Evolutionary conservation across 2,113 vertebrate species (phyloP).

Genomic region (Forbesichthys papilliferus): DNA sequence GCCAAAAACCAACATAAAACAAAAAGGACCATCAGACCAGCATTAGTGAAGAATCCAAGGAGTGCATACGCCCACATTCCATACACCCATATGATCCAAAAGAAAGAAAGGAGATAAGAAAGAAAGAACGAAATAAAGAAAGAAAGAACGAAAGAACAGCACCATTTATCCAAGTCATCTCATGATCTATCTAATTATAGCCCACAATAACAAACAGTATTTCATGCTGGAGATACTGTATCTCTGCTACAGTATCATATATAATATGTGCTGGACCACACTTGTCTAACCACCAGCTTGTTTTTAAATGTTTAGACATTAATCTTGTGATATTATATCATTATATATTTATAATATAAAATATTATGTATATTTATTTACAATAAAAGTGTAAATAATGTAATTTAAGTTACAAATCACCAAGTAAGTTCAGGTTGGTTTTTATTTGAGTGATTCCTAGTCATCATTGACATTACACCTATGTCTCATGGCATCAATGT

Average conservation of each 20-base stretch:
- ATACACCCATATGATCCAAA: conserved; percentile 77
- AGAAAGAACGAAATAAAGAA: neutral
- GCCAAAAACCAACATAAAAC: conserved; percentile 64
- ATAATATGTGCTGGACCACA: no score
- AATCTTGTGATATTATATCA: neutral
- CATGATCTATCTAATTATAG: no score
- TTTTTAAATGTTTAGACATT: neutral
- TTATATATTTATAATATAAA: no score
- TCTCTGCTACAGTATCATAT: no score
- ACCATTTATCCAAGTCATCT: neutral
- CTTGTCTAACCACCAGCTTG: neutral
- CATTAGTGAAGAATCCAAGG: conserved; percentile 62
- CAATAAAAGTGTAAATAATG: neutral
- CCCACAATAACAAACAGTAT: no score
- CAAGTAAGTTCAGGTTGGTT: no score
- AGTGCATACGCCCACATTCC: conserved; percentile 78
- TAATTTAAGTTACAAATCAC: neutral
- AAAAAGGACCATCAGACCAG: conserved; percentile 68
- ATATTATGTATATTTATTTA: neutral
- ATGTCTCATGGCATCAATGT: neutral
- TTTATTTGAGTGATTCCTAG: no score
- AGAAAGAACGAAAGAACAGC: neutral
- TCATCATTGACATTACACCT: neutral
- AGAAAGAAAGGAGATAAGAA: conserved; percentile 2
- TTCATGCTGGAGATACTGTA: no score